Base-by-base conservation (phyloP, 2,797 vertebrate species). In the Mus spretus region DNA sequence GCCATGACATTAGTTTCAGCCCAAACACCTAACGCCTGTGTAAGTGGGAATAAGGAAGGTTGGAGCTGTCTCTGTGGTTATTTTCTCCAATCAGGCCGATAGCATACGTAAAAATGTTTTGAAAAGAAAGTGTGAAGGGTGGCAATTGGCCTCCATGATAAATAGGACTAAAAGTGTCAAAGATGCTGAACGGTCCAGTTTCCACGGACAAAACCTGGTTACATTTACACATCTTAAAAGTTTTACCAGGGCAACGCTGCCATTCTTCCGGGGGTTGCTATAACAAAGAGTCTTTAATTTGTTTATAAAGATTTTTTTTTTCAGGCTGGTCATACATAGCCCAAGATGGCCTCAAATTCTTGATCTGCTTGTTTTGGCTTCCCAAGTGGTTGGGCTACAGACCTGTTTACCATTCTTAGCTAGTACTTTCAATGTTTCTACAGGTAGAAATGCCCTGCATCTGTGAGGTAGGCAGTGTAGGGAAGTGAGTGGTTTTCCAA, bases 31-130 rank as follows among this genome's bases (percentile, higher is more conserved):
- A 44, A 4, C 15, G 53, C 37, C 12, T 31, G 26, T 26, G 87
- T 20, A 70, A 44, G 28, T 59, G 37, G 37, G 53, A 59, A 40
- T 31, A 55, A 28, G 63, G 28, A 22, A 28, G 2, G 59, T 22
- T 15, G 22, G 4, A 28, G 34, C 50, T 3, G 9, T 7, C 31
- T 77, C 70, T 1, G 37, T 55, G 40, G n/a, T 80, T 37, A 2
- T 90, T 59, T 90, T 95, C 83, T 95, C 85, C 74, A 85, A 2
- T 77, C 22, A 40, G 34, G 10, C 65, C 34, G 44, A 84, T 22
- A 31, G 59, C 12, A 63, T 12, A 20, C 75, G 8, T 40, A 77
- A 44, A 81, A 77, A 88, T 37, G 26, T 83, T 81, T 80, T 53
- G 37, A 88, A 75, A 92, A 63, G 80, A 40, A 67, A 72, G 31